Evolutionary conservation across 2,113 vertebrate genomes (phyloP).

Genomic region (Charina bottae): DNA sequence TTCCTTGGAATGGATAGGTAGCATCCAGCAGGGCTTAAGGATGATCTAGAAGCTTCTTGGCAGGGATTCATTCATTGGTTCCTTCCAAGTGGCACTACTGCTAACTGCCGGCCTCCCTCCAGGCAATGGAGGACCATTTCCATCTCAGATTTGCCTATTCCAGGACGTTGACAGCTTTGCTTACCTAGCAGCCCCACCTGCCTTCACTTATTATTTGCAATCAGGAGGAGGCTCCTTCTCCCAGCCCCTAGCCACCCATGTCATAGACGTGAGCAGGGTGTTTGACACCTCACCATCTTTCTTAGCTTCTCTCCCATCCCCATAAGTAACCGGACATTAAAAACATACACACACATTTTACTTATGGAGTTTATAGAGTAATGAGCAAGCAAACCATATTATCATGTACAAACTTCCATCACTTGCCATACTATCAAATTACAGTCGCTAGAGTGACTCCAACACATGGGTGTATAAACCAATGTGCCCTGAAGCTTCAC

Average conservation of each 20-base stretch:
- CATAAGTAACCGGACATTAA: background rate
- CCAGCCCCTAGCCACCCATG: background rate
- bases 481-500: background rate
- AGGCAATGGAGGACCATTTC: background rate
- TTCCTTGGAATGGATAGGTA: background rate
- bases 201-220: background rate
- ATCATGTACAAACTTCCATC: background rate
- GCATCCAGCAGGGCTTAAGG: background rate
- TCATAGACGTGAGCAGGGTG: background rate
- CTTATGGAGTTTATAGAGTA: background rate
- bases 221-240: background rate
- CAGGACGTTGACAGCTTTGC: too few relatives aligned
- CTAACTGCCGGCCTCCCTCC: too few relatives aligned
- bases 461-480: background rate
- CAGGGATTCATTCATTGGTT: background rate
- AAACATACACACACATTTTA: background rate
- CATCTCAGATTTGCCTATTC: background rate
- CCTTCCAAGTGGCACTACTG: background rate
- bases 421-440: background rate
- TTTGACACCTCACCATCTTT: background rate
- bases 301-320: background rate
- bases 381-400: background rate
- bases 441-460: background rate
- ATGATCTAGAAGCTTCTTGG: background rate
- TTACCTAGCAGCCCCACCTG: background rate